Conservation (phyloP, 2,888 invertebrate genomes). For the Geotrupes spiniger region DNA sequence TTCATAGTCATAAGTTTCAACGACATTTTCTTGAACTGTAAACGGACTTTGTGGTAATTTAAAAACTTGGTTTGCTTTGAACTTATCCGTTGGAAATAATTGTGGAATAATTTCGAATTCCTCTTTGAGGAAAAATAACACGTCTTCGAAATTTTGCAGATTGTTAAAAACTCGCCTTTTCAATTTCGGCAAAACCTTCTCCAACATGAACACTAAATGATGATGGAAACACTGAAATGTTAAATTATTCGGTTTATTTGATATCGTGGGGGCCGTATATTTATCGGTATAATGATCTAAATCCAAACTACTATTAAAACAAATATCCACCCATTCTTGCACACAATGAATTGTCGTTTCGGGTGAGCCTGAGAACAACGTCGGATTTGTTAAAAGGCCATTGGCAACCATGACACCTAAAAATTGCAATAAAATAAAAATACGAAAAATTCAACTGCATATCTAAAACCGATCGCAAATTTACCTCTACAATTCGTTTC, state of each 20-base stretch:
- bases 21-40: conserved; percentile 10
- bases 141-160: conserved; percentile 64
- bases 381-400: conserved; percentile 87
- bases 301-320: conserved; percentile 53
- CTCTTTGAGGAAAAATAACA: conserved; percentile 67
- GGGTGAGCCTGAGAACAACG: conserved; percentile 72
- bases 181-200: conserved; percentile 70
- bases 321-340: conserved; percentile 76
- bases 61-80: conserved; percentile 30
- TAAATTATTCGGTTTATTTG: conserved; percentile 58
- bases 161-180: conserved; percentile 78
- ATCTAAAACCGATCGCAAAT: too few relatives aligned
- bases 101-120: conserved; percentile 55
- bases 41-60: conserved; percentile 23
- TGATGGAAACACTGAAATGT: conserved; percentile 90
- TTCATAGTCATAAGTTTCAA: conserved; percentile 28
- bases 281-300: conserved; percentile 25
- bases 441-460: conserved; percentile 12
- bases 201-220: conserved; percentile 94
- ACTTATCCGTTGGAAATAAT: conserved; percentile 36
- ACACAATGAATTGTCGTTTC: conserved; percentile 75
- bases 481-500: conserved; percentile 70
- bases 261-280: conserved; percentile 28
- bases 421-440: too few relatives aligned
- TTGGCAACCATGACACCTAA: conserved; percentile 87